Conservation (phyloP, 2,113 vertebrate genomes). For the Serilophus lunatus region DNA sequence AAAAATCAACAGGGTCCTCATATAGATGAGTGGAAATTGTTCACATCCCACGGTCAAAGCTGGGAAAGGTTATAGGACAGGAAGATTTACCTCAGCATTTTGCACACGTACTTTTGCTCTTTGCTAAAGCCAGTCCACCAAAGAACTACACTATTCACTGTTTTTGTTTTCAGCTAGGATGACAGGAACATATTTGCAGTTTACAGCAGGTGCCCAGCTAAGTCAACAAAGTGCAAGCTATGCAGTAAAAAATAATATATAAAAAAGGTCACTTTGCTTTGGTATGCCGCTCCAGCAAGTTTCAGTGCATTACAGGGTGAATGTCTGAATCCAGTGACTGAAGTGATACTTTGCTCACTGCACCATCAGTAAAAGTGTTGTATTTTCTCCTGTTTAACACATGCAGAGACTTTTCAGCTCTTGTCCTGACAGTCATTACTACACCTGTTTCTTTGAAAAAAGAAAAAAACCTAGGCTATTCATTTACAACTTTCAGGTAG, state of each 20-base stretch:
- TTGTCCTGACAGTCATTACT: constrained; percentile 8
- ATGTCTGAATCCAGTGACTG: neutral
- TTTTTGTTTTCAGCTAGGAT: constrained; percentile 28
- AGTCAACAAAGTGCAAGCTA: constrained; percentile 49
- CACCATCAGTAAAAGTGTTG: neutral
- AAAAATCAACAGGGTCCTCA: neutral
- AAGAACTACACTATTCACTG: neutral
- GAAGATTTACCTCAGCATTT: constrained; percentile 50
- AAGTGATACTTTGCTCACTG: neutral
- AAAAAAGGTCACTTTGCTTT: constrained; percentile 61
- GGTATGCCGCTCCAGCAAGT: constrained; percentile 51
- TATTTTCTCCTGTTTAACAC: neutral
- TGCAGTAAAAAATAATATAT: constrained; percentile 50
- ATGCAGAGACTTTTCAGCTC: neutral
- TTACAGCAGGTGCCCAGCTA: constrained; percentile 57
- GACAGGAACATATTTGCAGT: constrained; percentile 59
- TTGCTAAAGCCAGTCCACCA: neutral
- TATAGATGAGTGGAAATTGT: neutral
- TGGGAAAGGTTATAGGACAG: constrained; percentile 21
- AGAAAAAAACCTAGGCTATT: neutral
- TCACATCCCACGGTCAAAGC: neutral
- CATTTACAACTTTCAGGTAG: neutral
- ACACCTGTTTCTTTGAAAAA: neutral
- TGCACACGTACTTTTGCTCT: constrained; percentile 7
- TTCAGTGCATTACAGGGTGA: constrained; percentile 10